These are phyloP conservation scores for Ophonus ardosiacus DNA, from an alignment of 2,888 invertebrate genomes.

Conservation along the genomic window DNA sequence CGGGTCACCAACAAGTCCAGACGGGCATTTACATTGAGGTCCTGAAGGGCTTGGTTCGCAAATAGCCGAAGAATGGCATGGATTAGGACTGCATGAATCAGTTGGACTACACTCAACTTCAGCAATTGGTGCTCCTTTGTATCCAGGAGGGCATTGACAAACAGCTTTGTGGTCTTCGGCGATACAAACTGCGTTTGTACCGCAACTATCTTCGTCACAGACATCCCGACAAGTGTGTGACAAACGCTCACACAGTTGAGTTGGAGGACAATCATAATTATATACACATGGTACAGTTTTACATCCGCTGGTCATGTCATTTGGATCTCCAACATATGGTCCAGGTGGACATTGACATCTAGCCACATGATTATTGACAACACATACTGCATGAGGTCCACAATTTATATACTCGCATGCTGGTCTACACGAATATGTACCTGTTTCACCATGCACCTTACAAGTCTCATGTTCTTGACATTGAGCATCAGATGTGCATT, in stretches of 20 bases:
- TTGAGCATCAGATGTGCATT: constrained; percentile 88
- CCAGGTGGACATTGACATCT: constrained; percentile 94
- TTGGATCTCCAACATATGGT: constrained; percentile 90
- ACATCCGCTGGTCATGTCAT: constrained; percentile 86
- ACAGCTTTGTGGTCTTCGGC: constrained; percentile 89
- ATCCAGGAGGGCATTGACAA: constrained; percentile 93
- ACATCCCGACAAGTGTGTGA: constrained; percentile 90
- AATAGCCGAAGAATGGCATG: constrained; percentile 89
- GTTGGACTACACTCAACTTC: constrained; percentile 87
- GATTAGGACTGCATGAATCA: constrained; percentile 86
- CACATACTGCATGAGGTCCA: constrained; percentile 91
- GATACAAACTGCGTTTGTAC: constrained; percentile 91
- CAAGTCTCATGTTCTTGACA: constrained; percentile 91
- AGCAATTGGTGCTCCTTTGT: constrained; percentile 87
- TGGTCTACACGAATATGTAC: constrained; percentile 83
- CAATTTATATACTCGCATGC: constrained; percentile 88
- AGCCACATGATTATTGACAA: constrained; percentile 92
- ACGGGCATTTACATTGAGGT: constrained; percentile 88
- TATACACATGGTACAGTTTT: constrained; percentile 91
- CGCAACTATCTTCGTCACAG: constrained; percentile 90
- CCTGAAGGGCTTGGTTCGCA: constrained; percentile 85
- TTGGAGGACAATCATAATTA: constrained; percentile 88
- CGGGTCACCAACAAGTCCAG: constrained; percentile 87
- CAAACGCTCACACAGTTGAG: constrained; percentile 89
- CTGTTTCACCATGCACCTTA: constrained; percentile 78